Evolutionary conservation across 2,113 vertebrate genomes (phyloP).

Genomic region (Dromas ardeola): DNA sequence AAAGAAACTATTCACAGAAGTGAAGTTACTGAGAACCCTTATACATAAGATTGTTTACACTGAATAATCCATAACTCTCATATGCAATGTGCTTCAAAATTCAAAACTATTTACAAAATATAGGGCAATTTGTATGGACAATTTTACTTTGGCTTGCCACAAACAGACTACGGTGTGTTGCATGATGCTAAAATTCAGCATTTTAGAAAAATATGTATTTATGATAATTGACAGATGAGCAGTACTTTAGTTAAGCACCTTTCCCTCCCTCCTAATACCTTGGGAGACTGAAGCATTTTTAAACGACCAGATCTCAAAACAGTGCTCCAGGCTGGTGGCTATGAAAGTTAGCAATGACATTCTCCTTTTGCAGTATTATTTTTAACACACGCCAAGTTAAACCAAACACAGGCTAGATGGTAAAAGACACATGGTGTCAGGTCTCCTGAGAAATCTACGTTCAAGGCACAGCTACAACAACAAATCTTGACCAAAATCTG

Average conservation of each 20-base stretch:
- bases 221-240: not conserved
- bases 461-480: not conserved
- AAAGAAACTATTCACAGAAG: not conserved
- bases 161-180: not conserved
- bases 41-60: not conserved
- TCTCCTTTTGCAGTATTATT: conserved; percentile 18
- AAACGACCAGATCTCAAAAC: not conserved
- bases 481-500: not conserved
- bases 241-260: not conserved
- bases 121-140: not conserved
- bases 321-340: not conserved
- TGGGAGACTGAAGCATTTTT: not conserved
- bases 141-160: not conserved
- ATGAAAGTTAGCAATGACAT: conserved; percentile 16
- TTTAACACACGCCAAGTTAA: conserved; percentile 22
- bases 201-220: not conserved
- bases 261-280: not conserved
- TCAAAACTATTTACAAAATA: not conserved
- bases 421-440: not conserved
- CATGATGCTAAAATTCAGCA: not conserved
- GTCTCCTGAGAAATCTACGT: not conserved
- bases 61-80: not conserved
- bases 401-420: not conserved
- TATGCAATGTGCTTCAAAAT: not conserved
- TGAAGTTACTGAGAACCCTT: not conserved